Base-by-base conservation (phyloP, 2,113 vertebrate species). In the Chauna torquata region DNA sequence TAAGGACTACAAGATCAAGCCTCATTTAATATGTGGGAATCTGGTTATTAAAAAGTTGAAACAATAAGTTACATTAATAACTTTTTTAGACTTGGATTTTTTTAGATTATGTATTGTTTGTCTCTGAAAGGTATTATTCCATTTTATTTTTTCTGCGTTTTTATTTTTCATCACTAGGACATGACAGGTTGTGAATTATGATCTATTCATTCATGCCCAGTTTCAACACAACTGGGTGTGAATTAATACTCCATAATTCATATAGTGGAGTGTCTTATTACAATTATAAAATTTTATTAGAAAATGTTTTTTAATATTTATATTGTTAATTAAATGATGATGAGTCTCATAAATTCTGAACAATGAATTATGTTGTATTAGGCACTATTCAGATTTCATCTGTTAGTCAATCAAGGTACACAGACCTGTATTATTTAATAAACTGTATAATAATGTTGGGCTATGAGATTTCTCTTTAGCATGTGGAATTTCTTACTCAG, bases 251-350 rank as follows among this genome's bases (percentile, higher is more conserved):
- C 85, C 81, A 96, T 98, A 97, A 98, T 90, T 98, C 98, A 98
- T 88, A 76, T 57, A 72, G 76, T 93, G 71, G 76, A 93, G 47
- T 97, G 79, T 97, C 97, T 98, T 98, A 97, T 96, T 98, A 97
- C 90, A 98, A 98, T 98, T 98, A 97, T 97, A 98, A 98, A 97
- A 97, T 98, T 98, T 97, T 98, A 98, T 98, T 98, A 93, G 97
- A 97, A 98, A 98, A 97, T 98, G 76, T 97, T 98, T 98, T 98
- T 97, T 96, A 96, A 98, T 98, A 98, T 98, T 98, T 98, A 98
- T 98, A 97, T 97, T 98, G 94, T 97, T 98, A 98, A 98, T 98
- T 98, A 98, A 98, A 90, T 97, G 94, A 97, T 59, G 71, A 97
- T 97, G 96, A 97, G 84, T 94, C 94, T 97, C 94, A 97, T 98